Conservation (phyloP, 2,888 invertebrate species). For the Ferdinandea cuprea region DNA sequence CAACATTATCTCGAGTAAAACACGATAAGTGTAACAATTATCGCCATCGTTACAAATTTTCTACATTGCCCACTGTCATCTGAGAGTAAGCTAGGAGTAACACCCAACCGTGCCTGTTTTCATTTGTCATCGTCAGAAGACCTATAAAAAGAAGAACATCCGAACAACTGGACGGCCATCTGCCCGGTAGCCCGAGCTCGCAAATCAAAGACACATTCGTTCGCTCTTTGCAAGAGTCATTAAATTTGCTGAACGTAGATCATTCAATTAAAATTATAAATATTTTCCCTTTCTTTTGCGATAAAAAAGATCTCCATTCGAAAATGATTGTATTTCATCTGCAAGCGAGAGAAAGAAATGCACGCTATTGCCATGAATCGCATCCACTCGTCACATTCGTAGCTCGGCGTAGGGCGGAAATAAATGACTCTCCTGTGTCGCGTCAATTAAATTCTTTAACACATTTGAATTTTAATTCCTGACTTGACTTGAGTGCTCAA, state of each 20-base stretch:
- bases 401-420: conserved; percentile 58
- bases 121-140: neutral
- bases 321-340: conserved; percentile 67
- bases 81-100: conserved; percentile 11
- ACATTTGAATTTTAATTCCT: conserved; percentile 65
- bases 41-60: conserved; percentile 55
- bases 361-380: neutral
- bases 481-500: conserved; percentile 32
- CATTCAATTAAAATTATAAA: conserved; percentile 71
- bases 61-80: conserved; percentile 51
- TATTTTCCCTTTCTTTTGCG: conserved; percentile 47
- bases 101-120: conserved; percentile 34
- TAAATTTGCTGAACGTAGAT: conserved; percentile 65
- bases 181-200: conserved; percentile 30
- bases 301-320: conserved; percentile 44
- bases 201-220: conserved; percentile 38
- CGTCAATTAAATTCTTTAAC: conserved; percentile 69
- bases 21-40: conserved; percentile 59
- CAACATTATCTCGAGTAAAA: conserved; percentile 47
- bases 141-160: conserved; percentile 6
- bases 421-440: conserved; percentile 61
- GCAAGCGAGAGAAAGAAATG: conserved; percentile 37
- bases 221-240: conserved; percentile 55
- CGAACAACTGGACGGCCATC: conserved; percentile 40
- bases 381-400: no score